Conservation (phyloP, 2,113 vertebrate species). For the Myocastor coypus region DNA sequence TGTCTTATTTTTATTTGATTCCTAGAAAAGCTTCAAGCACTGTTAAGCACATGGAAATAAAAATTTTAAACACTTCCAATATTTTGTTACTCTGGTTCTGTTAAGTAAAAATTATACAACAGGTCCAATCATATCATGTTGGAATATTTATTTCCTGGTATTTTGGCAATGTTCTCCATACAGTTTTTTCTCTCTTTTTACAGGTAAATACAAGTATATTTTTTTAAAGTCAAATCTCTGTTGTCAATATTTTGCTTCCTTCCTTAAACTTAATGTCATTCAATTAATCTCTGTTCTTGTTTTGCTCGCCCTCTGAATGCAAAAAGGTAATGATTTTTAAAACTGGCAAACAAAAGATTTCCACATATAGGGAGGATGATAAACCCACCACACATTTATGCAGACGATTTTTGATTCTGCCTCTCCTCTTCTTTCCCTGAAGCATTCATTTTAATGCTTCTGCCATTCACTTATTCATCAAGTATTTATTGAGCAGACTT, state of each 20-base stretch:
- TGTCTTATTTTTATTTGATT: neutral
- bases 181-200: constrained; percentile 15
- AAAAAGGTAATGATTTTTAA: constrained; percentile 40
- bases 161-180: neutral
- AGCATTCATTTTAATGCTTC: constrained; percentile 44
- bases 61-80: constrained; percentile 19
- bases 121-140: neutral
- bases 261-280: constrained; percentile 59
- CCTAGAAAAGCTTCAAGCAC: neutral
- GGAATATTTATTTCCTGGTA: neutral
- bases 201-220: constrained; percentile 13
- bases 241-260: neutral
- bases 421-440: neutral
- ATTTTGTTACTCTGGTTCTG: constrained; percentile 30
- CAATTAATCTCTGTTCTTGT: constrained; percentile 42
- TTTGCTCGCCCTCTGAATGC: constrained; percentile 12
- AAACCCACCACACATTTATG: constrained; percentile 33
- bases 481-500: constrained; percentile 47
- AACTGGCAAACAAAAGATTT: constrained; percentile 2
- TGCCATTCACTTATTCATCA: constrained; percentile 54
- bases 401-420: constrained; percentile 33
- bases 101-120: neutral
- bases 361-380: constrained; percentile 16
- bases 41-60: constrained; percentile 13
- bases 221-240: constrained; percentile 36